phyloP scores from a whole-genome alignment of 2,888 invertebrate species.

The Drosophila peninsularis region DNA sequence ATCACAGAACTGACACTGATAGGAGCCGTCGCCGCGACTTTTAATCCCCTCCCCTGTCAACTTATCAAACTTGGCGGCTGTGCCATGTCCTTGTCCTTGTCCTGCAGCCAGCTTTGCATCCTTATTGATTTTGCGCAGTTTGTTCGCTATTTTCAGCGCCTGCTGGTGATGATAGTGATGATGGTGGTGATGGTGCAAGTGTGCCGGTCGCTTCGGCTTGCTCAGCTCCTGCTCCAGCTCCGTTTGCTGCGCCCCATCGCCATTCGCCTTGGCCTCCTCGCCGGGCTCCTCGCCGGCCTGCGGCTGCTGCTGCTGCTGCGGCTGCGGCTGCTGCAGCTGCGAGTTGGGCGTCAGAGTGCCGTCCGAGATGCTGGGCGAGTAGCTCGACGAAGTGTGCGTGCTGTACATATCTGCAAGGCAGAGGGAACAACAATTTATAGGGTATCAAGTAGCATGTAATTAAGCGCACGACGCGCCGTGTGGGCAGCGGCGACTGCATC shows the following conservation, averaged over 20 bases:
- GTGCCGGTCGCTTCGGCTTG: slow-evolving; percentile 61
- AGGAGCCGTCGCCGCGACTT: slow-evolving; percentile 88
- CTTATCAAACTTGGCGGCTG: slow-evolving; percentile 83
- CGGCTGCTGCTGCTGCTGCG: slow-evolving; percentile 39
- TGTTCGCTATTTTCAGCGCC: slow-evolving; percentile 82
- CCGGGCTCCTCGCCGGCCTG: slow-evolving; percentile 34
- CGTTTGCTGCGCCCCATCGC: slow-evolving; percentile 26
- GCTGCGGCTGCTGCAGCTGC: slow-evolving; percentile 53
- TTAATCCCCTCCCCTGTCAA: slow-evolving; percentile 84
- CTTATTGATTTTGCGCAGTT: slow-evolving; percentile 85
- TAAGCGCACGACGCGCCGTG: slow-evolving; percentile 53
- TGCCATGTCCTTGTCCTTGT: slow-evolving; percentile 76
- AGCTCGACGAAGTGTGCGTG: slow-evolving; percentile 85
- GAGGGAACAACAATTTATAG: background rate
- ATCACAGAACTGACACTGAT: slow-evolving; percentile 96
- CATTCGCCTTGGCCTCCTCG: slow-evolving; percentile 55
- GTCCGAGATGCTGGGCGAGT: slow-evolving; percentile 85
- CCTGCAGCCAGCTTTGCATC: slow-evolving; percentile 57
- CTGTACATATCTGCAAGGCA: slow-evolving; percentile 84
- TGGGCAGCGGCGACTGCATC: slow-evolving; percentile 72
- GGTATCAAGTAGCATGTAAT: slow-evolving; percentile 33
- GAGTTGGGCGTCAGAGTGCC: slow-evolving; percentile 84
- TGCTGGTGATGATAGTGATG: slow-evolving; percentile 80
- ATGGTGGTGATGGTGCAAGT: slow-evolving; percentile 77
- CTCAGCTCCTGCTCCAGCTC: slow-evolving; percentile 31